Percentiles rank a stretch among this genome's conserved stretches.
phyloP scores from a whole-genome alignment of 1,140 invertebrate genomes.

The Sesamia nonagrioides region DNA sequence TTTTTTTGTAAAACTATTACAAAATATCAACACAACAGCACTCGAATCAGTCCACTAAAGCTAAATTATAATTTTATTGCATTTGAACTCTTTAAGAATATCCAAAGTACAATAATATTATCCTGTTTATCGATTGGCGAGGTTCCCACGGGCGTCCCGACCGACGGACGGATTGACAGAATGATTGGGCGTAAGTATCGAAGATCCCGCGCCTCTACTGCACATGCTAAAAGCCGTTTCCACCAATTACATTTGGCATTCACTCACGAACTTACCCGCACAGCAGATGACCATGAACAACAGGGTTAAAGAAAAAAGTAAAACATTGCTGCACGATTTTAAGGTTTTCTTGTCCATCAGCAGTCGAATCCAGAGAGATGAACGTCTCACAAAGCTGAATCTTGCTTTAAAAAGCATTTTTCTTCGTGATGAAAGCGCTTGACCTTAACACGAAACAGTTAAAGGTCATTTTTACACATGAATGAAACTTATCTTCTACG shows the following conservation, averaged over 20 bases:
- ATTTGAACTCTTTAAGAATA: conserved; percentile 24
- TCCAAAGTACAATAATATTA: conserved; percentile 35
- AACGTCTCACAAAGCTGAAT: conserved; percentile 8
- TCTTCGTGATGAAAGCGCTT: background rate
- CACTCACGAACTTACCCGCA: conserved; percentile 65
- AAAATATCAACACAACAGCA: background rate
- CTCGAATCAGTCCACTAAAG: background rate
- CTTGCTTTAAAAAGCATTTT: background rate
- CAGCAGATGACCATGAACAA: conserved; percentile 46
- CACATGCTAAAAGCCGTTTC: conserved; percentile 58
- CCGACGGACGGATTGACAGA: conserved; percentile 67
- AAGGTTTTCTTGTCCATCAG: conserved; percentile 22
- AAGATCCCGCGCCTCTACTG: conserved; percentile 56
- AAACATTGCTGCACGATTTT: conserved; percentile 32
- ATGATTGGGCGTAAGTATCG: conserved; percentile 71
- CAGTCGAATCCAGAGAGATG: background rate
- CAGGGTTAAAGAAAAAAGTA: conserved; percentile 43
- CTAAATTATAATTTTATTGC: background rate
- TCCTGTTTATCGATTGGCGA: conserved; percentile 53
- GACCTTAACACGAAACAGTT: background rate
- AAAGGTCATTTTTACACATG: background rate
- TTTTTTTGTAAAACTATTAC: background rate
- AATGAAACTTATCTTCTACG: background rate
- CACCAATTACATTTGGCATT: conserved; percentile 65
- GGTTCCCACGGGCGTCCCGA: conserved; percentile 62